Base-by-base conservation (phyloP, 2,797 vertebrate species). In the Acipenser transmontanus region DNA sequence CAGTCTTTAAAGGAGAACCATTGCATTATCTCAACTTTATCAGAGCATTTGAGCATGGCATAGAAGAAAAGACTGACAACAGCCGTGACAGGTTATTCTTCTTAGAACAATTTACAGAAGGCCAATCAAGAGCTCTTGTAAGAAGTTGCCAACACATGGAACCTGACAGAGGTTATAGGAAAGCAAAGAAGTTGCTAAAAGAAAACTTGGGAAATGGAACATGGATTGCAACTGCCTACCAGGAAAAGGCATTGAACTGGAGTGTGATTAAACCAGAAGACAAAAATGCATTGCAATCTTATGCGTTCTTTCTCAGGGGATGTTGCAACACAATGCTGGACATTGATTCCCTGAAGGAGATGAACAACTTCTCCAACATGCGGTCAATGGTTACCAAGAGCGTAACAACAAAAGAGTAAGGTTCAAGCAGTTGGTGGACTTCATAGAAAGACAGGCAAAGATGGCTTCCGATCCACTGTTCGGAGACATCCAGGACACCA, bases 251-350 rank as follows among this genome's bases (percentile, higher is more conserved):
- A 17, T 17, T 17, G 17, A 11, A 68, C 47, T 69, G 67, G 65
- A 65, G 68, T 0, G 63, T 69, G 65, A 52, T 73, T 1, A 66
- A 70, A 34, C n/a, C 69, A 5, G 56, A 69, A 14, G 66, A 73
- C 50, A 14, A 54, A 0, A 64, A 13, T 12, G 17, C 68, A 1
- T 61, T 66, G 1, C 61, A 67, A 13, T 54, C 64, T 1, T 70
- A 66, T 17, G 54, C 65, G 7, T 49, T 70, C 6, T 72, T 71
- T 7, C 64, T 73, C 1, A 1, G 8, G 9, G 57, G 67, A 7
- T 72, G 62, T 20, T 72, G 62, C 10, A 76, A 74, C 10, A 61
- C n/a, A 1, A 69, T 72, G 65, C 57, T 70, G 4, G 66, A 76
- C 5, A 50, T 70, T 6, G 47, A 68, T 7, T 71, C 71, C 50